phyloP scores from a whole-genome alignment of 2,888 invertebrate species.

The Lasioglossum leucozonium region DNA sequence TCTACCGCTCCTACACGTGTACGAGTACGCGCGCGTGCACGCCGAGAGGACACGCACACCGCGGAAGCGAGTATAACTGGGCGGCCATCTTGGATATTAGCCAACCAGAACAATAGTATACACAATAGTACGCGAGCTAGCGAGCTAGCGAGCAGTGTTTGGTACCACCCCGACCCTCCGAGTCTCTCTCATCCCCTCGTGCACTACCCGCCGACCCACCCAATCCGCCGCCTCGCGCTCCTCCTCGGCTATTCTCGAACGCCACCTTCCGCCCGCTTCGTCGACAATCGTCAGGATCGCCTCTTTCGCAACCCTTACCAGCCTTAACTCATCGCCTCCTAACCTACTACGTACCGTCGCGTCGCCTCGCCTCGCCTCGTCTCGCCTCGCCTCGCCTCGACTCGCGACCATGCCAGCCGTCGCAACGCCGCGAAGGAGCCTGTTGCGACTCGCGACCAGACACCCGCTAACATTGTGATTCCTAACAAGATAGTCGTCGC shows the following conservation, averaged over 20 bases:
- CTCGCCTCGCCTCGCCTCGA: too few species aligned
- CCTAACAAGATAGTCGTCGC: not conserved
- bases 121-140: slow-evolving; percentile 82
- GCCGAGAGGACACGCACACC: slow-evolving; percentile 64
- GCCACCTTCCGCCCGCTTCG: slow-evolving; percentile 59
- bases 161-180: slow-evolving; percentile 74
- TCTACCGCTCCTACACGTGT: slow-evolving; percentile 40
- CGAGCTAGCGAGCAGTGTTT: slow-evolving; percentile 79
- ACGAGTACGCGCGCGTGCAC: slow-evolving; percentile 44
- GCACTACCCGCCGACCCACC: slow-evolving; percentile 54
- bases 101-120: slow-evolving; percentile 84
- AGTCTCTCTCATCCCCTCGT: slow-evolving; percentile 58
- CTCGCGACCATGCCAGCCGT: not conserved
- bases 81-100: slow-evolving; percentile 84
- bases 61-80: slow-evolving; percentile 78
- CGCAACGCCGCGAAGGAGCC: not conserved
- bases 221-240: slow-evolving; percentile 37
- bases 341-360: slow-evolving; percentile 32
- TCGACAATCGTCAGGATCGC: slow-evolving; percentile 59
- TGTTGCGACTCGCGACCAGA: slow-evolving; percentile 1
- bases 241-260: slow-evolving; percentile 56
- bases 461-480: not conserved
- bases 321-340: slow-evolving; percentile 51
- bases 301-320: slow-evolving; percentile 52
- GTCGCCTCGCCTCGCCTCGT: not conserved